phyloP scores from a whole-genome alignment of 2,888 invertebrate species.

The Sipunculus nudus region DNA sequence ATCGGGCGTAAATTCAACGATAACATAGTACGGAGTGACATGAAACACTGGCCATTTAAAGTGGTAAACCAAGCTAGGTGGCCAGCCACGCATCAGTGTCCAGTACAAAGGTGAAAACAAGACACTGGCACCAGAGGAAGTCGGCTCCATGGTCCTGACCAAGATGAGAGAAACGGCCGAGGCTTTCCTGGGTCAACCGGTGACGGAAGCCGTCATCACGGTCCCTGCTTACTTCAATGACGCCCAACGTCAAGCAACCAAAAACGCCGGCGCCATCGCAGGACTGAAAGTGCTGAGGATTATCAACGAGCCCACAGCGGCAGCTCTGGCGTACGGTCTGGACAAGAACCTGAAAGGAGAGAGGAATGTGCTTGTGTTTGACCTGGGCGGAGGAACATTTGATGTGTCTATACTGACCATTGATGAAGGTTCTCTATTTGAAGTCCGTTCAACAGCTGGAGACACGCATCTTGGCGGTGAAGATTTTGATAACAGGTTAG shows the following conservation, averaged over 20 bases:
- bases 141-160: conserved; percentile 88
- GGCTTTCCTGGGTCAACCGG: conserved; percentile 72
- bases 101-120: conserved; percentile 81
- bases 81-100: conserved; percentile 45
- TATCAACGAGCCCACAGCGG: conserved; percentile 73
- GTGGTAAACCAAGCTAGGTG: conserved; percentile 46
- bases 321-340: conserved; percentile 72
- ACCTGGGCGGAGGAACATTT: conserved; percentile 69
- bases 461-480: conserved; percentile 61
- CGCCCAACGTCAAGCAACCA: conserved; percentile 71
- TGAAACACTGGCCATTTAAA: conserved; percentile 83
- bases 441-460: conserved; percentile 60
- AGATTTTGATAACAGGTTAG: conserved; percentile 57
- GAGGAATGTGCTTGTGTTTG: conserved; percentile 71
- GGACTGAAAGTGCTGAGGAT: conserved; percentile 66
- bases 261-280: conserved; percentile 65
- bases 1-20: conserved; percentile 85
- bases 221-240: conserved; percentile 65
- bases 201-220: conserved; percentile 57
- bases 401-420: conserved; percentile 69
- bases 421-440: conserved; percentile 70
- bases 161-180: conserved; percentile 81
- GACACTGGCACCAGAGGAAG: conserved; percentile 87
- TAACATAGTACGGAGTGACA: conserved; percentile 78
- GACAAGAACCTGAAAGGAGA: conserved; percentile 68